Percentiles rank a stretch among this genome's conserved stretches.
phyloP scores from a whole-genome alignment of 2,888 invertebrate genomes.

The Maniola hyperantus region DNA sequence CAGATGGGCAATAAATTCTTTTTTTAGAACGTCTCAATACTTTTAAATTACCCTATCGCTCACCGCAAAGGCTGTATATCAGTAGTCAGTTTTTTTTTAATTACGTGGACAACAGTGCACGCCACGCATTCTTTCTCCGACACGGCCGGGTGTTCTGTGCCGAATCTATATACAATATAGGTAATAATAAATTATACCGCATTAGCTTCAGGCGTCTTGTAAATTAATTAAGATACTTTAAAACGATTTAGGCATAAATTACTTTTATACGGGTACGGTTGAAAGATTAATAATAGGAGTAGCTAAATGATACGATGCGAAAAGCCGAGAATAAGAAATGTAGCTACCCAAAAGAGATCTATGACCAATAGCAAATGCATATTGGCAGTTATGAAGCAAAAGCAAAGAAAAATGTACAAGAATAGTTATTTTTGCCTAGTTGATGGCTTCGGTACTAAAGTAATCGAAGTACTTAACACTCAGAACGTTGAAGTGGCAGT shows the following conservation, averaged over 20 bases:
- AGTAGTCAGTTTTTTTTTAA: slow-evolving; percentile 49
- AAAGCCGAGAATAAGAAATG: no score
- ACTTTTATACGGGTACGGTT: no score
- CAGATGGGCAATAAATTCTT: slow-evolving; percentile 44
- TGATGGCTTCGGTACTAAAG: no score
- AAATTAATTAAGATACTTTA: slow-evolving; percentile 42
- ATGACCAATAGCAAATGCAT: no score
- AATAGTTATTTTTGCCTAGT: no score
- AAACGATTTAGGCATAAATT: slow-evolving; percentile 31
- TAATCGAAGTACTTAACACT: no score
- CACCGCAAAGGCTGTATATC: slow-evolving; percentile 51
- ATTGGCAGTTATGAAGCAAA: no score
- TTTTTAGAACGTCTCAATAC: slow-evolving; percentile 44
- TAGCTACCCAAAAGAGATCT: no score
- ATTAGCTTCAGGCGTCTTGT: neutral
- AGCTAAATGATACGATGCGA: no score
- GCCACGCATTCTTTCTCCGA: slow-evolving; percentile 52
- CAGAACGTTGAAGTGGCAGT: no score
- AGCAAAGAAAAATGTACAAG: no score
- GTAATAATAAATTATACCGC: neutral
- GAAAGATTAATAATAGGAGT: no score
- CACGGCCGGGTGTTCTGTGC: slow-evolving; percentile 54
- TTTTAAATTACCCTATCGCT: slow-evolving; percentile 51
- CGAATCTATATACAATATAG: slow-evolving; percentile 9
- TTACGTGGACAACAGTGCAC: slow-evolving; percentile 47